Evolutionary conservation across 2,113 vertebrate species (phyloP).

Genomic region (Phalacrocorax carbo): DNA sequence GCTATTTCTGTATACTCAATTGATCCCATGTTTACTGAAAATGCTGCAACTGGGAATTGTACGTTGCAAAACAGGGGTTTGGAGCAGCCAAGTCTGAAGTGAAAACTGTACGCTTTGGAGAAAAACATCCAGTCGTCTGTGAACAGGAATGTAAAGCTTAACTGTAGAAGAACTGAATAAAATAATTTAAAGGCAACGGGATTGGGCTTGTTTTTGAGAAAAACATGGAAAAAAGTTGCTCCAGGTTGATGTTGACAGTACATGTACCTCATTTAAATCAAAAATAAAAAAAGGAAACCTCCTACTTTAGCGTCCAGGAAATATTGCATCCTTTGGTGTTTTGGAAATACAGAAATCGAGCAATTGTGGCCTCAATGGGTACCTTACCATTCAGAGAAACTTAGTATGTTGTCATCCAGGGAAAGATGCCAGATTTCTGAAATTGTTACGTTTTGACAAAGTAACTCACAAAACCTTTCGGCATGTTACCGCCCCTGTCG

Average conservation of each 20-base stretch:
- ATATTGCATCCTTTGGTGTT: not conserved
- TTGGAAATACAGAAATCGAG: not conserved
- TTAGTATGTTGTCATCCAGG: not conserved
- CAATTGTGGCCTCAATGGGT: not conserved
- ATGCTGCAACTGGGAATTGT: conserved; percentile 40
- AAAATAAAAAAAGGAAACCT: not conserved
- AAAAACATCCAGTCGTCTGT: conserved; percentile 11
- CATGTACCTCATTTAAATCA: not conserved
- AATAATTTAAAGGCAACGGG: conserved; percentile 53
- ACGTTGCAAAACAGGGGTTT: not conserved
- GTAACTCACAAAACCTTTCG: not conserved
- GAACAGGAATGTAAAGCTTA: conserved; percentile 8
- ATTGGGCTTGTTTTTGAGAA: not conserved
- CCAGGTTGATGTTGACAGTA: not conserved
- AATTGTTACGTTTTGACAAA: not conserved
- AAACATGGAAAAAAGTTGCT: not conserved
- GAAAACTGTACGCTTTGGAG: not conserved
- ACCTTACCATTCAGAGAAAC: not conserved
- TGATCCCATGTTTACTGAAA: conserved; percentile 66
- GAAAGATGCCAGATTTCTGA: not conserved
- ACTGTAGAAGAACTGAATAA: conserved; percentile 58
- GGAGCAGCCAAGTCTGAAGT: not conserved
- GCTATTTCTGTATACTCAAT: conserved; percentile 74
- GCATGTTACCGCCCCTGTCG: not conserved
- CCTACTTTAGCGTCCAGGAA: not conserved